Percentiles rank a stretch among this genome's conserved stretches.
Conservation (phyloP, 1,140 invertebrate genomes). For the Caenorhabditis latens region DNA sequence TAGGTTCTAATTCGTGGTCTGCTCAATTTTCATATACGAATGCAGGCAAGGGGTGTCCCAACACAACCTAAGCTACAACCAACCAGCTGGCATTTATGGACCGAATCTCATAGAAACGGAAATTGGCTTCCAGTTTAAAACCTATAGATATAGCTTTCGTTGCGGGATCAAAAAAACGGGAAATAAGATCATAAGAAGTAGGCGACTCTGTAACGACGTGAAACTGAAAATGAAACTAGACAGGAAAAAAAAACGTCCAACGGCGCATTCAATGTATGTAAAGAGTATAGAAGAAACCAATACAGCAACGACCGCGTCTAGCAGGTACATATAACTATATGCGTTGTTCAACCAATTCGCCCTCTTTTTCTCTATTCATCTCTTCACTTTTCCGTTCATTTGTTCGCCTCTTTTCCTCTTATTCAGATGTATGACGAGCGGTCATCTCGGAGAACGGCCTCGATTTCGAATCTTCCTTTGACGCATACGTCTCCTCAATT, state of each 20-base stretch:
- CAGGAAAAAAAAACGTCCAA: too few relatives aligned
- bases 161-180: too few relatives aligned
- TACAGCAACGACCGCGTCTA: neutral
- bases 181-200: too few relatives aligned
- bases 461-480: neutral
- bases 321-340: slow-evolving; percentile 14
- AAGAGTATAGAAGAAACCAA: neutral
- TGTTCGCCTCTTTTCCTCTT: neutral
- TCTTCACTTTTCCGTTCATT: neutral
- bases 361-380: neutral
- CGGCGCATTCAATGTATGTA: neutral
- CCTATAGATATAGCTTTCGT: too few relatives aligned
- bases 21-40: neutral
- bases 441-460: slow-evolving; percentile 21
- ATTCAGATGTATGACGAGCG: neutral
- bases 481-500: neutral
- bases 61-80: neutral
- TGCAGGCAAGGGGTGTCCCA: neutral
- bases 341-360: slow-evolving; percentile 17
- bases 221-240: too few relatives aligned
- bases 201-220: too few relatives aligned
- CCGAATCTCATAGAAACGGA: neutral
- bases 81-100: slow-evolving; percentile 33
- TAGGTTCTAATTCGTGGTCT: neutral
- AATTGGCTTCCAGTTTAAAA: neutral